Evolutionary conservation across 2,113 vertebrate genomes (phyloP).

Genomic region (Phycodurus eques): DNA sequence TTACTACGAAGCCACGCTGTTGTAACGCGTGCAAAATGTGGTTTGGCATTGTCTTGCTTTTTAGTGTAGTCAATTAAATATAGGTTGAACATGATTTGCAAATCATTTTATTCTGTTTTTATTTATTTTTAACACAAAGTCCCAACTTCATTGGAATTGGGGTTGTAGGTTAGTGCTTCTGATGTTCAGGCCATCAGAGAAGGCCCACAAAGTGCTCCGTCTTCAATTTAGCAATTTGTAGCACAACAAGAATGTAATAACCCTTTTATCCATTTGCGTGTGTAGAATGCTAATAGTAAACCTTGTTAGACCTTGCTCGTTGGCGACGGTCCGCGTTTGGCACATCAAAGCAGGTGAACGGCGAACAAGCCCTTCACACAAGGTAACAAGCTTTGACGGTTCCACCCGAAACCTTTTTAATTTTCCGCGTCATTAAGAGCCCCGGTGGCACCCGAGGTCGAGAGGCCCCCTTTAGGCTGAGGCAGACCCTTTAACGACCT

Average conservation of each 20-base stretch:
- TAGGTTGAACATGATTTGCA: too few relatives aligned
- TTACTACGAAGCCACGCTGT: too few relatives aligned
- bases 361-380: constrained; percentile 14
- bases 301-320: neutral
- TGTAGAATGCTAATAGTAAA: neutral
- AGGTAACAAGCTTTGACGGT: constrained; percentile 61
- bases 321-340: neutral
- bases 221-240: neutral
- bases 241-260: neutral
- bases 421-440: constrained; percentile 75
- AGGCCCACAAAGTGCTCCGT: neutral
- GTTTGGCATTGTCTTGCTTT: too few relatives aligned
- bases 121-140: too few relatives aligned
- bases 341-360: neutral
- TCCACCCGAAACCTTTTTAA: constrained; percentile 67
- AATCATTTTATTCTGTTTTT: too few relatives aligned
- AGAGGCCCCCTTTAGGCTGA: constrained; percentile 51
- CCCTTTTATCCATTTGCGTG: neutral
- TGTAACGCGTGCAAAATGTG: too few relatives aligned
- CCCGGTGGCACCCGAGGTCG: constrained; percentile 57
- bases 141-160: too few relatives aligned
- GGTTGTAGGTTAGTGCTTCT: neutral
- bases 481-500: constrained; percentile 64
- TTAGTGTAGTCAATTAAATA: too few relatives aligned
- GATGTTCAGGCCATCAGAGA: neutral